Evolutionary conservation across 2,113 vertebrate genomes (phyloP), one percentile per base, ranked within the genome.

Genomic region (Boulengeromyrus knoepffleri): DNA sequence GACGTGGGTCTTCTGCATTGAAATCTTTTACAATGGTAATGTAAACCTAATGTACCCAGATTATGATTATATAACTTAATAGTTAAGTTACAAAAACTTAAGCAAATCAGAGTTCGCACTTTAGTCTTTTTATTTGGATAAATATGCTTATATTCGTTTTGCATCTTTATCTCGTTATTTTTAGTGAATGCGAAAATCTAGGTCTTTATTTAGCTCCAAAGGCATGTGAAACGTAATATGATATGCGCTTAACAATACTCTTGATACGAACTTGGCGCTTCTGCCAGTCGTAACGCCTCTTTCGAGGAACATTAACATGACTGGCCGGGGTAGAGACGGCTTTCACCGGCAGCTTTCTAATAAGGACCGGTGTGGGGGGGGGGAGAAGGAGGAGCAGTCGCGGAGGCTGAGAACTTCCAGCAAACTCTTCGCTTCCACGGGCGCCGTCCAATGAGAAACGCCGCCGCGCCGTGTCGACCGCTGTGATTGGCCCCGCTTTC

Each of bases 401-500:
- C 49, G 19, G 85, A 31, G 49, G 47, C 10, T 46, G 42, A 70
- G 56, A 91, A 89, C 89, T 89, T 90, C 74, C 70, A 88, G 70
- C 88, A 90, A 92, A 94, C 92, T 89, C 91, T 91, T 92, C 89
- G 83, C 92, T 91, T 93, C 92, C 58, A 89, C 92, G 90, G 13
- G 50, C 56, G 12, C n/a, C 89, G 83, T 87, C 94, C 96, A 95
- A 94, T 95, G 77, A 93, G 90, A 91, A 92, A 70, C 88, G 90
- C 93, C 19, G 90, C 50, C 89, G 31, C 92, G 24, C n/a, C 87
- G 19, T 17, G 27, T 0, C 91, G 85, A 50, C 91, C 70, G 27
- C 91, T 93, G 91, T 93, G 94, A 95, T 96, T 95, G 92, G 95
- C 90, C 89, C 39, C 8, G 42, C 58, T 9, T 90, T 77, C 77